phyloP scores from a whole-genome alignment of 92 coral and sea anemone species.

The Phymanthus crucifer region DNA sequence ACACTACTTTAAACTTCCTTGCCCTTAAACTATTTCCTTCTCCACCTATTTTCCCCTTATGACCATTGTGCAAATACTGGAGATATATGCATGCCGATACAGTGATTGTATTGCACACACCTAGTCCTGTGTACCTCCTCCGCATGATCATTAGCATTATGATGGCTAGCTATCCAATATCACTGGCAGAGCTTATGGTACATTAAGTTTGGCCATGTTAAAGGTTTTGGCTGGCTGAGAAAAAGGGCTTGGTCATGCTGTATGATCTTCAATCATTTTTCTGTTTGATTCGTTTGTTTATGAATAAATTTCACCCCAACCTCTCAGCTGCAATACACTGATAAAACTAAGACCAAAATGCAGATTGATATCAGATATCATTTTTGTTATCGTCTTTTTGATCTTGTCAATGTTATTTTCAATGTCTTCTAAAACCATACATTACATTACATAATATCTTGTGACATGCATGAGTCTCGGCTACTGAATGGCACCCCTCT shows the following conservation, averaged over 20 bases:
- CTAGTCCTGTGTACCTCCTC: background rate
- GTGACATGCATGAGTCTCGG: background rate
- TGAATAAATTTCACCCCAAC: background rate
- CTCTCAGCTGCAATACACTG: background rate
- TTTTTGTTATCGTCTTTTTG: background rate
- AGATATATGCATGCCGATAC: background rate
- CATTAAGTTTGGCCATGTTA: too few species aligned
- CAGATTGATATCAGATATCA: background rate
- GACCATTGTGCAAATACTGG: background rate
- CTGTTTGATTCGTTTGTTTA: background rate
- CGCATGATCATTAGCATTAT: background rate
- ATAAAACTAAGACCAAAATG: background rate
- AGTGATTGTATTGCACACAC: constrained; percentile 1
- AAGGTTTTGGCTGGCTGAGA: too few species aligned
- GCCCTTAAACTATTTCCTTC: background rate
- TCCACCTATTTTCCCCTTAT: background rate
- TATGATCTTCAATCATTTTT: too few species aligned
- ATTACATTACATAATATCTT: background rate
- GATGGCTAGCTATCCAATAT: background rate
- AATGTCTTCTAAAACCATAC: background rate
- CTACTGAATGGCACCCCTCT: background rate
- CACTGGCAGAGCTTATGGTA: background rate
- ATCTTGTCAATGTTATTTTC: background rate
- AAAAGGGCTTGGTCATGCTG: too few species aligned
- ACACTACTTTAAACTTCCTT: background rate